A percentile compares a stretch with the other conserved stretches of the same genome.
These are phyloP conservation scores for Amia ocellicauda DNA, from an alignment of 2,113 vertebrate species.

Conservation along the genomic window DNA sequence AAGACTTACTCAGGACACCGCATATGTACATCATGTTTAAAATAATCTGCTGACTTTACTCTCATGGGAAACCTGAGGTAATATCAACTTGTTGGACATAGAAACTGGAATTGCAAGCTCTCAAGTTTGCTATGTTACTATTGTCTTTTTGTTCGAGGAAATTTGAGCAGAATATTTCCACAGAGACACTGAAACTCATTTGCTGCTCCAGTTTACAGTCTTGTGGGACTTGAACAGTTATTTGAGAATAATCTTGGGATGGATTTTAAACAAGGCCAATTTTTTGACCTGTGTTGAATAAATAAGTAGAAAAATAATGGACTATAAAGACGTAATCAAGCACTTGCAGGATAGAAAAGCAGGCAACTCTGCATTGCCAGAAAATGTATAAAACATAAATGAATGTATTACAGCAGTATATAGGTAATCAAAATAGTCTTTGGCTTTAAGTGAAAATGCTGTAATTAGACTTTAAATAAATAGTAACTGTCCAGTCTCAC, in stretches of 20 bases:
- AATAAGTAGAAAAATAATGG: conserved; percentile 4
- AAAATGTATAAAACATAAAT: too few species aligned
- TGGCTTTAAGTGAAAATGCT: too few species aligned
- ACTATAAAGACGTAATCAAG: not conserved
- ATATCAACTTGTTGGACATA: too few species aligned
- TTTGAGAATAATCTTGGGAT: conserved; percentile 13
- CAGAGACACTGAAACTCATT: conserved; percentile 18
- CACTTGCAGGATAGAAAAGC: conserved; percentile 3
- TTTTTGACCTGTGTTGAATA: conserved; percentile 3
- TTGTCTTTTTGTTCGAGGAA: conserved; percentile 10
- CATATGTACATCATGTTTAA: too few species aligned
- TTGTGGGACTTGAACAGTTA: conserved; percentile 1
- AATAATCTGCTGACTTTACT: too few species aligned
- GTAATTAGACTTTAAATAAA: not conserved
- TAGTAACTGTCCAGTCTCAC: conserved; percentile 15
- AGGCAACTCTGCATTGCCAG: not conserved
- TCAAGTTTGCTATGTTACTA: not conserved
- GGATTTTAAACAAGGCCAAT: not conserved
- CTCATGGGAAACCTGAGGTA: too few species aligned
- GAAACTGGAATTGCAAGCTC: too few species aligned
- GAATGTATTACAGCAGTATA: too few species aligned
- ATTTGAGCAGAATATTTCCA: conserved; percentile 9
- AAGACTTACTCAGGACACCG: conserved; percentile 26
- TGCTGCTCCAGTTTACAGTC: not conserved
- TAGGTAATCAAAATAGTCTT: too few species aligned